phyloP scores from a whole-genome alignment of 1,140 invertebrate species.

The Megalonaias nervosa region DNA sequence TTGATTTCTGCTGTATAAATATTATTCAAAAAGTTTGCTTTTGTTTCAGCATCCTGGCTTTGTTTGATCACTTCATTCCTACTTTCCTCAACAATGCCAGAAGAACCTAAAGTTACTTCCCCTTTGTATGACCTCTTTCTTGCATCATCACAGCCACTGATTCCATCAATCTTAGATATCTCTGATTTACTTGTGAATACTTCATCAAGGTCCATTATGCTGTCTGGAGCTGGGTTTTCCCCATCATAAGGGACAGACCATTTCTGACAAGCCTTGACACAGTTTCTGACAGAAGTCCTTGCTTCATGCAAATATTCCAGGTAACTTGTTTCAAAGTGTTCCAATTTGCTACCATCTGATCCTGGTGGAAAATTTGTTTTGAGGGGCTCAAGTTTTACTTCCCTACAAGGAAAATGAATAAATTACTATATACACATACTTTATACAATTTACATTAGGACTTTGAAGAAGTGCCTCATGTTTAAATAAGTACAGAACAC shows the following conservation, averaged over 20 bases:
- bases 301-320: constrained; percentile 82
- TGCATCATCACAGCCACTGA: not conserved
- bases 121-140: not conserved
- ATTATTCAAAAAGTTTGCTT: too few species aligned
- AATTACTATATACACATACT: not conserved
- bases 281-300: constrained; percentile 81
- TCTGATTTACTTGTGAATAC: not conserved
- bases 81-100: not conserved
- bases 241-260: constrained; percentile 87
- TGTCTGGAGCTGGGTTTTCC: constrained; percentile 71
- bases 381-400: constrained; percentile 20
- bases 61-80: not conserved
- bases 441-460: too few species aligned
- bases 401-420: constrained; percentile 30
- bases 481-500: too few species aligned
- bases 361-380: constrained; percentile 40
- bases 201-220: too few species aligned
- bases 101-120: constrained; percentile 5
- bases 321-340: constrained; percentile 65
- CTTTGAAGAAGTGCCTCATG: too few species aligned
- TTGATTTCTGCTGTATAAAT: too few species aligned
- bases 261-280: constrained; percentile 80
- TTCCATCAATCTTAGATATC: not conserved
- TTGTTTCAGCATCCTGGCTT: too few species aligned
- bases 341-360: constrained; percentile 41